phyloP scores from a whole-genome alignment of 2,888 invertebrate genomes.

The Microdon myrmicae region DNA sequence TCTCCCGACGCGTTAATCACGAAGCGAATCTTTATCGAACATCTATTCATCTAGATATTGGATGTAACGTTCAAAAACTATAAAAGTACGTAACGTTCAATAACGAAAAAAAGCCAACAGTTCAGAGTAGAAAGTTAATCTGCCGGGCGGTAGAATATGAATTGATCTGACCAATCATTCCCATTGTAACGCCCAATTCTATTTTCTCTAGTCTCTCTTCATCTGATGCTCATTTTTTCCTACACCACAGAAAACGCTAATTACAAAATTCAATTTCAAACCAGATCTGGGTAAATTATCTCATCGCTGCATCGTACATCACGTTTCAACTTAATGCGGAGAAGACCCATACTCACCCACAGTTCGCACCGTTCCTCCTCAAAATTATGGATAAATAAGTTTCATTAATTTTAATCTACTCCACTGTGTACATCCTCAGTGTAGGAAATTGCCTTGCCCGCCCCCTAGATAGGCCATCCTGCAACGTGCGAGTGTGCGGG shows the following conservation, averaged over 20 bases:
- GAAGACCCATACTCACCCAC: not conserved
- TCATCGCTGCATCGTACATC: conserved; percentile 6
- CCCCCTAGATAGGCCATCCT: not conserved
- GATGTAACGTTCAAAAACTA: no score
- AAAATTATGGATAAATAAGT: conserved; percentile 42
- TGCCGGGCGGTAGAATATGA: no score
- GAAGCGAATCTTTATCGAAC: no score
- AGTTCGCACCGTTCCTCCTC: conserved; percentile 32
- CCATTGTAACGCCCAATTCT: no score
- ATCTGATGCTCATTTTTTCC: no score
- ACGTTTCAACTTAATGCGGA: not conserved
- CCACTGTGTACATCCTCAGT: conserved; percentile 19
- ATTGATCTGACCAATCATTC: no score
- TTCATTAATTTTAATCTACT: conserved; percentile 44
- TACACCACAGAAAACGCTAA: conserved; percentile 20
- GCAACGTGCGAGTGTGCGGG: conserved; percentile 1
- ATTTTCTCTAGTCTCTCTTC: no score
- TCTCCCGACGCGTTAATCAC: no score
- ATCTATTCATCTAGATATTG: no score
- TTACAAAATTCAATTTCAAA: conserved; percentile 42
- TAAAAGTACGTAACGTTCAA: no score
- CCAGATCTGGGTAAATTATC: conserved; percentile 19
- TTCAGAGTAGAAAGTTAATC: no score
- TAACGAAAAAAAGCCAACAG: no score
- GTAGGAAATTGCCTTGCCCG: conserved; percentile 41